Evolutionary conservation across 2,113 vertebrate species (phyloP).

Genomic region (Gobio gobio): DNA sequence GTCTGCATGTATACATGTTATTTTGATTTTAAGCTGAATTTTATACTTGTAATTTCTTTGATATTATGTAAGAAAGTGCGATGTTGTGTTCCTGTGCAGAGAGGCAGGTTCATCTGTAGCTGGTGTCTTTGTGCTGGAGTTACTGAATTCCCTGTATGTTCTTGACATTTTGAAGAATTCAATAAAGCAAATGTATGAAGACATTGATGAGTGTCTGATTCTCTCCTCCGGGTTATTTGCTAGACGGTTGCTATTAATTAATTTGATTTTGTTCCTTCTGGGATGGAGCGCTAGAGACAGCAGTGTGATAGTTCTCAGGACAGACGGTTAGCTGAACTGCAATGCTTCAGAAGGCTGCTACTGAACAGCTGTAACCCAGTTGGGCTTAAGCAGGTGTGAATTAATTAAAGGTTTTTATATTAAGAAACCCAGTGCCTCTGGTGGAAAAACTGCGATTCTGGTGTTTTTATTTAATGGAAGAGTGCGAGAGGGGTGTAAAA

Average conservation of each 20-base stretch:
- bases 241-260: constrained; percentile 6
- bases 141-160: constrained; percentile 16
- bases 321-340: not conserved
- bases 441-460: not conserved
- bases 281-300: not conserved
- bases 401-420: not conserved
- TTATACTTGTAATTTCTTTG: constrained; percentile 34
- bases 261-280: constrained; percentile 16
- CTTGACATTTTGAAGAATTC: constrained; percentile 30
- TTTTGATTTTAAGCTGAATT: constrained; percentile 31
- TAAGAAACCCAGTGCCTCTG: not conserved
- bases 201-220: constrained; percentile 15
- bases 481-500: not conserved
- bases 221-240: not conserved
- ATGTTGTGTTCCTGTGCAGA: constrained; percentile 22
- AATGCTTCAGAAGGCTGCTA: not conserved
- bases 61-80: not conserved
- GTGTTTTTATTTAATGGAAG: not conserved
- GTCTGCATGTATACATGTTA: constrained; percentile 17
- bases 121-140: constrained; percentile 29
- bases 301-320: not conserved
- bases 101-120: constrained; percentile 23
- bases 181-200: constrained; percentile 57
- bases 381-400: constrained; percentile 18
- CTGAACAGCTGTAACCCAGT: constrained; percentile 27